Evolutionary conservation across 2,797 vertebrate species (phyloP), one percentile per base, ranked within the genome.

Genomic region (Kryptopterus vitreolus): DNA sequence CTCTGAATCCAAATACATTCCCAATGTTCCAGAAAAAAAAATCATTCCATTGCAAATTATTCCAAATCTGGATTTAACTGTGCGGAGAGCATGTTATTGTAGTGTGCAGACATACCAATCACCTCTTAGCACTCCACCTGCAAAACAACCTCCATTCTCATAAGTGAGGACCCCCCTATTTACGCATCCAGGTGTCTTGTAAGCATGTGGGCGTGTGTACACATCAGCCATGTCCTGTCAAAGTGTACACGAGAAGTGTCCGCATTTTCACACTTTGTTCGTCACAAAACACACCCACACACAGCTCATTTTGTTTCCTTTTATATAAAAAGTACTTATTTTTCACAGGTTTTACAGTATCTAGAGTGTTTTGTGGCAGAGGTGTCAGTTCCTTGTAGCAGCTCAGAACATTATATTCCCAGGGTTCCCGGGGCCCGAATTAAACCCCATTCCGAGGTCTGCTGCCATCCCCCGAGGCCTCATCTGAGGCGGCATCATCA

Each of bases 401-500:
- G 96, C 95, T 95, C 92, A 96, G 94, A 98, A 98, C 97, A 98
- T 98, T 95, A 96, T 95, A 95, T 96, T 96, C 93, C 96, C 96
- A 91, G 96, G 95, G 89, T 97, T 95, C 76, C 97, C 96, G 86
- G 97, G 96, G 87, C 97, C 98, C 90, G 98, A 97, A 94, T 97
- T 96, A 91, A 99, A 99, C 85, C 96, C 97, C 97, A 99, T 97
- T 92, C 96, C 97, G 92, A 99, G 96, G 52, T 98, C 95, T 86
- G 93, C 91, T 86, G 95, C 93, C 94, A 95, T 94, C 81, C 95
- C 96, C 86, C 98, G 95, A 70, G 97, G 97, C 94, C 98, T 96
- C 97, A 99, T 98, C 91, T 98, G 98, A 79, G 96, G 95, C 81
- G 97, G 96, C 97, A 99, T 98, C 96, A 99, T 97, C 94, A 98